phyloP scores from a whole-genome alignment of 2,888 invertebrate genomes.

The Scaeva pyrastri region DNA sequence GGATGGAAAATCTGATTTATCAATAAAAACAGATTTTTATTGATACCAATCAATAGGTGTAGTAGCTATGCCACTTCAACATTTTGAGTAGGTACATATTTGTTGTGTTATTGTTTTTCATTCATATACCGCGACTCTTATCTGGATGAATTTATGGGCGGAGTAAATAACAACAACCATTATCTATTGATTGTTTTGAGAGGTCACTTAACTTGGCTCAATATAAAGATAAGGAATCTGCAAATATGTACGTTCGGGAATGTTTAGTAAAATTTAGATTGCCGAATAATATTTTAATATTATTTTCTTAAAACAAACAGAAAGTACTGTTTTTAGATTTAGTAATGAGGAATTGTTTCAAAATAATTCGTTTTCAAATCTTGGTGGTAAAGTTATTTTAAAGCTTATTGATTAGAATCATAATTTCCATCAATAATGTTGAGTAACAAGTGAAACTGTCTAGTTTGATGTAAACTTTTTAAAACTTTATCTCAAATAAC shows the following conservation, averaged over 20 bases:
- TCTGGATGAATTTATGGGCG: constrained; percentile 3
- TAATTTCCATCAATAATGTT: too few species aligned
- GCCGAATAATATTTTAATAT: neutral
- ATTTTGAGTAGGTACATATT: neutral
- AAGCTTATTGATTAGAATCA: too few species aligned
- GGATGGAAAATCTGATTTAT: neutral
- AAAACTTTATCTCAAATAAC: too few species aligned
- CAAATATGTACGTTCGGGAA: neutral
- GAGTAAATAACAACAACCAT: neutral
- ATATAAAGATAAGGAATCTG: neutral
- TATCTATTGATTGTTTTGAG: neutral
- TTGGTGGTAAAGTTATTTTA: too few species aligned
- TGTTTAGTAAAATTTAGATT: neutral
- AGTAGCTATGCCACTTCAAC: neutral
- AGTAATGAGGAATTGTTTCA: too few species aligned
- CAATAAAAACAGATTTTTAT: neutral
- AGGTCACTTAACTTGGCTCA: neutral
- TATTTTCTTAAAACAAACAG: neutral
- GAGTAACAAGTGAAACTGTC: too few species aligned
- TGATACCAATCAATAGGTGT: neutral
- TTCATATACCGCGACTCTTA: neutral
- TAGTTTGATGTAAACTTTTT: too few species aligned
- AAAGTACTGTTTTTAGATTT: too few species aligned
- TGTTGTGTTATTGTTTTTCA: neutral
- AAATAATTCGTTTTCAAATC: too few species aligned